Base-by-base conservation (phyloP, 2,113 vertebrate genomes). In the Myodes glareolus region DNA sequence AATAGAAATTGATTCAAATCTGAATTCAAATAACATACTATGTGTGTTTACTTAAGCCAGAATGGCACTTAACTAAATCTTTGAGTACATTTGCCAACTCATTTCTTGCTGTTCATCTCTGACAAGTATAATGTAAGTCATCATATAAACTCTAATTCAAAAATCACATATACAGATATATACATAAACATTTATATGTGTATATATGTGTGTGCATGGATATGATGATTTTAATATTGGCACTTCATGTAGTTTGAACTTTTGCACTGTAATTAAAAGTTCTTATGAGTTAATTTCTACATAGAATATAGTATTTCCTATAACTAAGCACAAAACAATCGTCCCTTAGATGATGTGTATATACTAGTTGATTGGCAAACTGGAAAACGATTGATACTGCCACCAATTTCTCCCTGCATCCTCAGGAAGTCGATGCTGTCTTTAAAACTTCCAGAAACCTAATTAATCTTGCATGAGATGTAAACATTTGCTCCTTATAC, bases 381-480 rank as follows among this genome's bases (percentile, higher is more conserved):
- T 42, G 50, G 72, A 58, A 96, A 97, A 80, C 98, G 97, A 98
- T 97, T 95, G 94, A 98, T 21, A 65, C 97, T 92, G 39, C 88
- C 98, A 97, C 65, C 94, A 97, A 97, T 90, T 78, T 94, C 82
- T 96, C 73, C 97, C 47, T 97, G 82, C 96, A 63, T 7, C 94
- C 97, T 92, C 94, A 96, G 96, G 93, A 97, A 98, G 98, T 21
- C 97, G 96, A 98, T 97, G 96, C 97, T 96, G 88, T 91, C 75
- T 98, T 98, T 97, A 95, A 98, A 98, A 92, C 77, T 86, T 77
- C 13, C 50, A 94, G 97, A 98, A 97, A 96, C 78, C 95, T 98
- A 98, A 98, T 98, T 98, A 98, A 98, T 98, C 96, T 98, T 98
- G 77, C 61, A 76, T 97, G 92, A 97, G 96, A 55, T 82, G 92